Evolutionary conservation across 2,888 invertebrate species (phyloP), one percentile per base, ranked within the genome.

Genomic region (Acanthosoma haemorrhoidale): DNA sequence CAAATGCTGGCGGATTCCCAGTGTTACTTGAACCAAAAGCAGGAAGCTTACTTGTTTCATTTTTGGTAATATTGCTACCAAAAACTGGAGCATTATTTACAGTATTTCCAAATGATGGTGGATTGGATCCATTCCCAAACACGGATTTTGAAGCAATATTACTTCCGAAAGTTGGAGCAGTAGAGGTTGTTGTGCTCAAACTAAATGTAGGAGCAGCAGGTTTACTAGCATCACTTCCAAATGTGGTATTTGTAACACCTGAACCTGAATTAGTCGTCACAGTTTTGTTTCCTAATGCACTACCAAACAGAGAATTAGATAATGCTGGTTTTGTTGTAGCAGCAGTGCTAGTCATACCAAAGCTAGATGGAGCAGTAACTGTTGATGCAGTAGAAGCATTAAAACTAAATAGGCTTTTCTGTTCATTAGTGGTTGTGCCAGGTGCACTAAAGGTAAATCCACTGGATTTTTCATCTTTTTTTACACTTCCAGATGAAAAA

Each of bases 391-490:
- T 21, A 29, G 64, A 41, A 64, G 31, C 13, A 57, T 18, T 67
- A n/a, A 67, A 67, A 36, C 25, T 41, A 34, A 67, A 67, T 9
- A 51, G 13, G 11, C 18, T 16, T 32, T 67, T 67, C n/a, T 67
- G 43, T 5, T 51, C 67, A 51, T 15, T 29, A n/a, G 43, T 41
- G 32, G 39, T 43, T 25, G 38, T 21, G 32, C 3, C 34, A 29
- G 32, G n/a, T 36, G 29, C 13, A 25, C 36, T 43, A 57, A 67
- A 67, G 6, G 51, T 16, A 57, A 67, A 67, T 0, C 67, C 67
- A 6, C 67, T 34, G 18, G 51, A 5, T 16, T 57, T 67, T 32
- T 31, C 34, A 18, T 67, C 67, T 67, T 67, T 67, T 21, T 67
- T 67, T 4, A 16, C 51, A 34, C 18, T 16, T 21, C 21, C 15